Evolutionary conservation across 2,888 invertebrate species (phyloP), one percentile per base, ranked within the genome.

Genomic region (Galerucella pusilla): DNA sequence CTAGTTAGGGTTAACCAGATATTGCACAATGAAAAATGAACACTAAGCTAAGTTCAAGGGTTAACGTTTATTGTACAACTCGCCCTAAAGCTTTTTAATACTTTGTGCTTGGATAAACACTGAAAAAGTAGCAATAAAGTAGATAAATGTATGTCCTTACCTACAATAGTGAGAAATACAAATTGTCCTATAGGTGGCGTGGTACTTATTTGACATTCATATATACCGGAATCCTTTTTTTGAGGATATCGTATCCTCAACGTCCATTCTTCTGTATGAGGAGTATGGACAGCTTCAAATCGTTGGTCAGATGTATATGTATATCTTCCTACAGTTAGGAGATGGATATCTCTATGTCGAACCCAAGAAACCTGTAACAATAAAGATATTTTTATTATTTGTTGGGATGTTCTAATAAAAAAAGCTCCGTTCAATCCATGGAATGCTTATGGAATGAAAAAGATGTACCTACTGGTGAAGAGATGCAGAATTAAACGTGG

Each of bases 141-240:
- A 5, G 5, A 35, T 35, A 35, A 35, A 35, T 35, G 35, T 42
- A 42, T 57, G 2, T 72, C 90, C 94, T 93, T 86, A 96, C 96
- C 96, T 78, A 96, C 94, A 85, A 96, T 94, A 81, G 92, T 94
- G 77, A 96, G 91, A 85, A 92, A 93, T 73, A 96, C 93, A 35
- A 94, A 93, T 87, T 95, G 94, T 60, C 96, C 95, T 68, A 95
- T 93, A 75, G 96, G 96, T 68, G 96, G 96, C 78, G 96, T 96
- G 69, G 96, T 96, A 81, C 95, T 95, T 86, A 96, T 95, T 90
- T 96, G 96, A 87, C 96, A 96, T 90, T 96, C 96, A 88, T 96
- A 96, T 83, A 94, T 91, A 57, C 94, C 94, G 2, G 93, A 91
- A 85, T 94, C 94, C 84, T 92, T 92, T 77, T 91, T 90, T 86